Base-by-base conservation (phyloP, 1,140 invertebrate species). In the Bombus confusus region DNA sequence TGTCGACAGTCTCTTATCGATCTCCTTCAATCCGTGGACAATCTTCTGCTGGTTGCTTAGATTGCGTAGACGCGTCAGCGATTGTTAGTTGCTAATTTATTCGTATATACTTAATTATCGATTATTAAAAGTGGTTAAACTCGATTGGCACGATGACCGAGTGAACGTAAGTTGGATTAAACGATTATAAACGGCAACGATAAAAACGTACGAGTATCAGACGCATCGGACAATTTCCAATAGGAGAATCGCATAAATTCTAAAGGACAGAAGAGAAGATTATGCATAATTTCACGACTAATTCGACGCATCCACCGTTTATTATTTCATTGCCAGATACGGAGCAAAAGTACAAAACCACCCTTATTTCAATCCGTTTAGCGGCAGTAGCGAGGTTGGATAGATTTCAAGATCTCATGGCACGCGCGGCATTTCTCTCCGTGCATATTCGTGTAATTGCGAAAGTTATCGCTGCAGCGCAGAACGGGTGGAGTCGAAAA, bases 1-100 rank as follows among this genome's bases (percentile, higher is more conserved):
- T 83, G 87, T 76, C 75, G 88, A 81, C 80, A 71, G 73, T 73
- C 80, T 72, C 82, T 86, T 91, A 93, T 93, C 91, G 92, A 93
- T 93, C 90, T 86, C 80, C 78, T 86, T 66, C 72, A 43, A 71
- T 87, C 31, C 41, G 64, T 25, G 69, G 43, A 62, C 66, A 37
- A 80, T 76, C 47, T 57, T 64, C 37, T 25, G 18, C 47, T 6
- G 8, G 28, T n/a, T 37, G 4, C 25, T 8, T 43, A 31, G 34
- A 68, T 52, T 12, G 59, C 25, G 72, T 39, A 25, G 59, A 41
- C 28, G 52, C 52, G 66, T 15, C 62, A 15, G 0, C 34, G 31
- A 31, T 37, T 37, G 12, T 18, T 15, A 2, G n/a, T 18, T 37
- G 15, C 9, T 37, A 9, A 22, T 37, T 37, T 37, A 52, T 68